Base-by-base conservation (phyloP, 1,140 invertebrate genomes). In the Anagrus nilaparvatae region DNA sequence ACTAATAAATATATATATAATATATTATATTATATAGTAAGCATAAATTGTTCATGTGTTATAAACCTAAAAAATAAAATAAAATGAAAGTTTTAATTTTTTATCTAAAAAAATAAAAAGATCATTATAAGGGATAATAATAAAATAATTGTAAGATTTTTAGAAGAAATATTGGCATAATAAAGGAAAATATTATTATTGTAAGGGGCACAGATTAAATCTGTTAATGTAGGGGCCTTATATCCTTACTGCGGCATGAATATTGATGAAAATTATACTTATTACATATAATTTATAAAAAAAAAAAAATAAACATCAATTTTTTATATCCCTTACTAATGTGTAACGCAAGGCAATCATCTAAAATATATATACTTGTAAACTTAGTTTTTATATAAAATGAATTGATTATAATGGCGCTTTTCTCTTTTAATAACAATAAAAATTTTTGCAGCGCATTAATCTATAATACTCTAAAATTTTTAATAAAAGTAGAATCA, bases 351-450 rank as follows among this genome's bases (percentile, higher is more conserved):
- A 63, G 66, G 66, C 65, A 69, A 69, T 69, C 66, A 65, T 61
- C 63, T 69, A 65, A 66, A 55, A 65, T 60, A 65, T n/a, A 14
- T 40, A 36, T 61, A 66, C n/a, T n/a, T n/a, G n/a, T n/a, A n/a
- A n/a, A 66, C 63, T 67, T 69, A 69, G 61, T 65, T 67, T 66
- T 69, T 67, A 69, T 65, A 67, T 67, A 67, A 61, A 48, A 65
- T 65, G n/a, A n/a, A 65, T 65, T 61, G 52, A 56, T n/a, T n/a
- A n/a, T n/a, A n/a, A 53, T 56, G 50, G 51, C 53, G 53, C 51
- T 52, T 44, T 49, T 51, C 54, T 43, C 47, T 48, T 37, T 41
- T 37, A n/a, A n/a, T n/a, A n/a, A n/a, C n/a, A n/a, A n/a, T n/a
- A n/a, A n/a, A n/a, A n/a, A n/a, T n/a, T n/a, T n/a, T n/a, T n/a